Percentiles rank a stretch among this genome's conserved stretches.
phyloP scores from a whole-genome alignment of 1,140 invertebrate species.

The Sogatella furcifera region DNA sequence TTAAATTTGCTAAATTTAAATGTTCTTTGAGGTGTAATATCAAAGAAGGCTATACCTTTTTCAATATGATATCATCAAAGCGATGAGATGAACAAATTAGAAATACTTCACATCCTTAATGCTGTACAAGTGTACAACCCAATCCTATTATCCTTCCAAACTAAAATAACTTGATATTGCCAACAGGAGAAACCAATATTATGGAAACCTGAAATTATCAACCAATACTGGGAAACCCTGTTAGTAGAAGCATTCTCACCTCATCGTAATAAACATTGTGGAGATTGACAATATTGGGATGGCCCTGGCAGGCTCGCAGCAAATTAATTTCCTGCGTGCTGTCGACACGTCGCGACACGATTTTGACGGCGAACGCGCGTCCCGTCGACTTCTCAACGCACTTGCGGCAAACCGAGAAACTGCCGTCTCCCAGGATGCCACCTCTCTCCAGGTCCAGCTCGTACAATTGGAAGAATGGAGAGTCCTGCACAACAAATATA shows the following conservation, averaged over 20 bases:
- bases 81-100: no score
- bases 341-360: slow-evolving; percentile 68
- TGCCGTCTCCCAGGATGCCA: slow-evolving; percentile 72
- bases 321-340: slow-evolving; percentile 65
- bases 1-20: no score
- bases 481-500: slow-evolving; percentile 46
- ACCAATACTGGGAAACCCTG: no score
- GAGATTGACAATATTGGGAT: slow-evolving; percentile 78
- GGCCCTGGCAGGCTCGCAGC: slow-evolving; percentile 70
- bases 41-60: no score
- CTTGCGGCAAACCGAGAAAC: slow-evolving; percentile 77
- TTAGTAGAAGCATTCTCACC: slow-evolving; percentile 29
- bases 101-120: no score
- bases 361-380: slow-evolving; percentile 81
- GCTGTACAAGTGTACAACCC: no score
- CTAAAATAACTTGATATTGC: not conserved
- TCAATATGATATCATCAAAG: no score
- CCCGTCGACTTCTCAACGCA: slow-evolving; percentile 64
- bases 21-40: no score
- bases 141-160: not conserved
- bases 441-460: slow-evolving; percentile 51
- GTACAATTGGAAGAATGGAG: slow-evolving; percentile 78
- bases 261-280: slow-evolving; percentile 73
- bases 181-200: not conserved
- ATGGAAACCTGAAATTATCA: not conserved